Evolutionary conservation across 92 coral and sea anemone genomes (phyloP).

Genomic region (Meandrina meandrites): DNA sequence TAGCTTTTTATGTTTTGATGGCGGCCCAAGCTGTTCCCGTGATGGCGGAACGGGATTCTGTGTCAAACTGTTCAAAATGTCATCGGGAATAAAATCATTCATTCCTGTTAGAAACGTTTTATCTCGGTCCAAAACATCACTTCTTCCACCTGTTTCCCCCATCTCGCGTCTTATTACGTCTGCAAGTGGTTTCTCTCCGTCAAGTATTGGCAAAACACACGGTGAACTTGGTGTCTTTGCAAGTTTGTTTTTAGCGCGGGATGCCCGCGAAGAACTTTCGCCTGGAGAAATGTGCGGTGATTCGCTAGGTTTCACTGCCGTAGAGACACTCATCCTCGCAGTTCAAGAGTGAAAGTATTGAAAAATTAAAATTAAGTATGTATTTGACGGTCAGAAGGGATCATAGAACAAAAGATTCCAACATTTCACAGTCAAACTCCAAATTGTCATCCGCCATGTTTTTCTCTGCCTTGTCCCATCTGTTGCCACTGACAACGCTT

Average conservation of each 20-base stretch:
- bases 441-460: slow-evolving; percentile 81
- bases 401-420: background rate
- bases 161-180: slow-evolving; percentile 61
- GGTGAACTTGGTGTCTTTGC: slow-evolving; percentile 71
- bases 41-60: slow-evolving; percentile 90
- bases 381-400: background rate
- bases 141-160: slow-evolving; percentile 25
- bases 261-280: slow-evolving; percentile 41
- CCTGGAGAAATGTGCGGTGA: slow-evolving; percentile 41
- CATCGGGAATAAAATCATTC: slow-evolving; percentile 92
- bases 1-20: slow-evolving; percentile 81
- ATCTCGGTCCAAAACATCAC: slow-evolving; percentile 55
- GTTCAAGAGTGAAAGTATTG: background rate
- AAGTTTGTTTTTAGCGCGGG: slow-evolving; percentile 69
- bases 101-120: slow-evolving; percentile 70
- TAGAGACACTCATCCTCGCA: slow-evolving; percentile 71
- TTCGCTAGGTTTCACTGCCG: slow-evolving; percentile 65
- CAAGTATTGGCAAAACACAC: slow-evolving; percentile 89
- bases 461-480: slow-evolving; percentile 3
- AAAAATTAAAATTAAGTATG: background rate
- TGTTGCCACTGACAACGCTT: slow-evolving; percentile 42
- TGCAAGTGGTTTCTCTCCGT: slow-evolving; percentile 55
- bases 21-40: slow-evolving; percentile 90
- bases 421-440: slow-evolving; percentile 5
- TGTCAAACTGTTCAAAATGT: slow-evolving; percentile 92